Base-by-base conservation (phyloP, 2,797 vertebrate genomes). In the Zalophus californianus region DNA sequence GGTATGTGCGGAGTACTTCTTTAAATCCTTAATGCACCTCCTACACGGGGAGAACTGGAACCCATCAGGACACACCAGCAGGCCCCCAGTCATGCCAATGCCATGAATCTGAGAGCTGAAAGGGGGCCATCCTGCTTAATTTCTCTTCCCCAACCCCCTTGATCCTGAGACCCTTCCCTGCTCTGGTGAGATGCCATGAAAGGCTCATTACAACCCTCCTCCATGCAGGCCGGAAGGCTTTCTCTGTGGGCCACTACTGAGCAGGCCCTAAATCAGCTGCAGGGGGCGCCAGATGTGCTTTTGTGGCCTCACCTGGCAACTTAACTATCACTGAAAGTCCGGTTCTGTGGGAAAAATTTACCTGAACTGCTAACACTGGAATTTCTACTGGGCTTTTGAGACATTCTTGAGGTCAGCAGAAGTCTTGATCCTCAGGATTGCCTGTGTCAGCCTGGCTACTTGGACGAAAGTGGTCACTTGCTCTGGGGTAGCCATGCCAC, bases 401-500 rank as follows among this genome's bases (percentile, higher is more conserved):
- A 66, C 73, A 15, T 41, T 84, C 52, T 50, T 68, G 77, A 83
- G 35, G 32, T 68, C 54, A 32, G n/a, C 4, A 72, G 16, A 5
- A 66, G 72, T 80, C 14, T 25, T 5, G 23, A 68, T 32, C 16
- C 11, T 84, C 14, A n/a, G 84, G 20, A n/a, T 1, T 52, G 38
- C 21, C 62, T 52, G 7, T 16, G 54, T 21, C 70, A 54, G 58
- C 23, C 66, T 68, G 8, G 20, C 6, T 11, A 3, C 35, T 86
- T 14, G 5, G 52, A 87, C 11, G 5, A 48, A n/a, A 41, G 41
- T 18, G 16, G 16, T 14, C n/a, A 21, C 29, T 78, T 52, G n/a
- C 29, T 86, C 52, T 10, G 0, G 4, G 44, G 0, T 27, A 56
- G 48, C 82, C 7, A 18, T 3, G 7, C 0, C 1, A 4, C 0